phyloP scores from a whole-genome alignment of 2,797 vertebrate genomes.

The Typhlichthys subterraneus region DNA sequence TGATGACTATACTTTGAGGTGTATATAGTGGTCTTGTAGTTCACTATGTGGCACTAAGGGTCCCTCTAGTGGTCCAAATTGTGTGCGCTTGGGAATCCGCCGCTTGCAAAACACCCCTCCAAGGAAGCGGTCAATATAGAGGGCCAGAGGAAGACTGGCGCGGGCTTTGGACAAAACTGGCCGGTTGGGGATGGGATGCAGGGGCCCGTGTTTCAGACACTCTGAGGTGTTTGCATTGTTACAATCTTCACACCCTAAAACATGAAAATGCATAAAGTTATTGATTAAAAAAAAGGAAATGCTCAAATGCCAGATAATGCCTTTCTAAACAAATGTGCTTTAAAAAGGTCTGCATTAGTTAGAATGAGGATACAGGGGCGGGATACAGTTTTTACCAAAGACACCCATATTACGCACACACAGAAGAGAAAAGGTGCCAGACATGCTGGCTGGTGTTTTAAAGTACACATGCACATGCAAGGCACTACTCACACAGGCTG shows the following conservation, averaged over 20 bases:
- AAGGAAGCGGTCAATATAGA: slow-evolving; percentile 93
- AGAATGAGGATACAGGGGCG: too few relatives aligned
- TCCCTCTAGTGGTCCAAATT: slow-evolving; percentile 95
- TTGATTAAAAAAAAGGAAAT: neutral
- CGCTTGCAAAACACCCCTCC: slow-evolving; percentile 95
- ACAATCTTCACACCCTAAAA: slow-evolving; percentile 96
- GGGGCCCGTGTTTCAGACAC: slow-evolving; percentile 89
- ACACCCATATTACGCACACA: too few relatives aligned
- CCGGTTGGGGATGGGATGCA: slow-evolving; percentile 93
- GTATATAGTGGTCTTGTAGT: slow-evolving; percentile 90
- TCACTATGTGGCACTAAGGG: slow-evolving; percentile 85
- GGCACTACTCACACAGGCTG: slow-evolving; percentile 86
- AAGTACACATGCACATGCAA: too few relatives aligned
- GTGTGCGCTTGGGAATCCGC: slow-evolving; percentile 94
- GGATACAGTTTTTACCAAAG: too few relatives aligned
- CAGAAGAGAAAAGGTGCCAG: too few relatives aligned
- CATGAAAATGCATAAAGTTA: too few relatives aligned
- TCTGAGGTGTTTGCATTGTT: slow-evolving; percentile 87
- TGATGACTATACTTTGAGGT: slow-evolving; percentile 83
- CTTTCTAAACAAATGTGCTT: too few relatives aligned
- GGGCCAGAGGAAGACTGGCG: slow-evolving; percentile 91
- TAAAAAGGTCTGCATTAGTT: too few relatives aligned
- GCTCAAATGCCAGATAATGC: neutral
- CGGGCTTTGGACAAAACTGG: slow-evolving; percentile 91
- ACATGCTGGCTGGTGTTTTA: too few relatives aligned